Percentiles rank a stretch among this genome's conserved stretches.
Conservation (phyloP, 2,113 vertebrate species). For the Synodontis membranacea region DNA sequence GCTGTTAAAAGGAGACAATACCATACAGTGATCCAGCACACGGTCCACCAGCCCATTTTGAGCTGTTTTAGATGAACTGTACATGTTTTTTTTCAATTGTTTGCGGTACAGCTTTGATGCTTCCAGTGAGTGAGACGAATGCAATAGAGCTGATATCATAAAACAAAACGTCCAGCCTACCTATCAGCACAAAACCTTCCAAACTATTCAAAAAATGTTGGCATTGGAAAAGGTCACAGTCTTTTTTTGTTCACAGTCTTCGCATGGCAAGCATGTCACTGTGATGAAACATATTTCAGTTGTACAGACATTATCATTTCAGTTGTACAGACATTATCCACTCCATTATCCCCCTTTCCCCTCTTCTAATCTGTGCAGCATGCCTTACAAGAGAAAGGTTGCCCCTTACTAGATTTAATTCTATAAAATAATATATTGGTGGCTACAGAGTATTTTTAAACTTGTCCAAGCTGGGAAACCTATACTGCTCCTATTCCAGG, state of each 20-base stretch:
- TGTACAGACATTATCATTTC: background rate
- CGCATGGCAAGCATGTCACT: background rate
- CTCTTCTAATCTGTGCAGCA: background rate
- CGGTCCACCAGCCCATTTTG: background rate
- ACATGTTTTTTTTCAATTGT: background rate
- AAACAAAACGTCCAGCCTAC: background rate
- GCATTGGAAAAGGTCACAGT: background rate
- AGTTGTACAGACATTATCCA: background rate
- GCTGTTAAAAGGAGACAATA: background rate
- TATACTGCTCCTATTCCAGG: background rate
- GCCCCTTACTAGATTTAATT: background rate
- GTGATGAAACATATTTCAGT: background rate
- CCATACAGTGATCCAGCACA: background rate
- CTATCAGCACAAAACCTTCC: background rate
- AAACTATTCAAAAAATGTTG: background rate
- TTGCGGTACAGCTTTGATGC: background rate
- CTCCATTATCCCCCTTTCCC: background rate
- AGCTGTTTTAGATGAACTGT: background rate
- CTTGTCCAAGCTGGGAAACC: background rate
- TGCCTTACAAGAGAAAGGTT: background rate
- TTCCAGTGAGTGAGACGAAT: background rate
- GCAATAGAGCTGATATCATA: background rate
- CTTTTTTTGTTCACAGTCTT: background rate
- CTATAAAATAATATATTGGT: constrained; percentile 1
- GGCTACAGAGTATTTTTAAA: background rate